Percentiles rank a stretch among this genome's conserved stretches.
Conservation (phyloP, 2,113 vertebrate genomes). For the Gobiocypris rarus region DNA sequence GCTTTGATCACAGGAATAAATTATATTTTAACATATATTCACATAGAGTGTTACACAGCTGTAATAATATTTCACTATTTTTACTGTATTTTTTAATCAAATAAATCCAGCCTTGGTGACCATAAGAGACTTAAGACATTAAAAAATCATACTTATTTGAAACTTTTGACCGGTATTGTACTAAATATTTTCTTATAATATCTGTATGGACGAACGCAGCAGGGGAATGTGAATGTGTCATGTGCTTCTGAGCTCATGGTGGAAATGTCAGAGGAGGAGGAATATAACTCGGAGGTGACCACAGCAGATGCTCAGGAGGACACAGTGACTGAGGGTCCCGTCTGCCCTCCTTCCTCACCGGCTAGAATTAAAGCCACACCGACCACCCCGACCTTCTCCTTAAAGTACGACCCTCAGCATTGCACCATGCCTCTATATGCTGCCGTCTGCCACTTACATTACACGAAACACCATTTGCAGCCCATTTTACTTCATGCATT, state of each 20-base stretch:
- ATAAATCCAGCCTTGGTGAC: background rate
- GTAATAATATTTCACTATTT: too few species aligned
- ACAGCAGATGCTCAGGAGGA: conserved; percentile 5
- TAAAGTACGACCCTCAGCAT: conserved; percentile 61
- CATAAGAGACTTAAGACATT: background rate
- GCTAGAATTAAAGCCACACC: conserved; percentile 51
- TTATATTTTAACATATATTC: too few species aligned
- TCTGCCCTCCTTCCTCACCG: conserved; percentile 47
- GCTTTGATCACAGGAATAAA: too few species aligned
- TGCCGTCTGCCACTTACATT: background rate
- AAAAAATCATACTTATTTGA: too few species aligned
- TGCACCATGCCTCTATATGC: background rate
- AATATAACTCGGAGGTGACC: conserved; percentile 41
- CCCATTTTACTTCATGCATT: background rate
- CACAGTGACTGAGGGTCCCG: conserved; percentile 42
- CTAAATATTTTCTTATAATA: background rate
- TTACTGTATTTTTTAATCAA: too few species aligned
- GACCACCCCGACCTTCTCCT: conserved; percentile 65
- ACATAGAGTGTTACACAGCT: too few species aligned
- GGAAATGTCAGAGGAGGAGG: conserved; percentile 44
- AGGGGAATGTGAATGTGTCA: conserved; percentile 42
- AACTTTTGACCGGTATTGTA: too few species aligned
- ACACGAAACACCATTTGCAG: background rate
- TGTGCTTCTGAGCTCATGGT: conserved; percentile 42
- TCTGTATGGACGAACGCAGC: conserved; percentile 34